These are phyloP conservation scores for Plecturocebus donacophilus DNA, from an alignment of 2,113 vertebrate genomes.

Conservation along the genomic window DNA sequence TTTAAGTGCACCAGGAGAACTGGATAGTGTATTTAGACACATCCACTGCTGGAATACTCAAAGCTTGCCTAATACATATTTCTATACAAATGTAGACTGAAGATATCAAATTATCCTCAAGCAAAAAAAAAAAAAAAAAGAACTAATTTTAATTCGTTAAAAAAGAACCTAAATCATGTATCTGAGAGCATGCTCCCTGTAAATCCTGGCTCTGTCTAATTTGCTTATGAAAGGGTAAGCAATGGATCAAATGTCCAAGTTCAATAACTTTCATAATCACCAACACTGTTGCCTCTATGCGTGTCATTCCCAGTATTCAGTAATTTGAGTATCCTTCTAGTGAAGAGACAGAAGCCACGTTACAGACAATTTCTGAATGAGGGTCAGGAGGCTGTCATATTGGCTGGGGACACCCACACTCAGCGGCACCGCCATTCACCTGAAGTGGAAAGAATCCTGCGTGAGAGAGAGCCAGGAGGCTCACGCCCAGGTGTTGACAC, in stretches of 20 bases:
- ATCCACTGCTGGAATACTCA: neutral
- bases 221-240: neutral
- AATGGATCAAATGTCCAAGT: neutral
- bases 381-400: neutral
- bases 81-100: constrained; percentile 12
- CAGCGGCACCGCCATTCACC: neutral
- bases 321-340: neutral
- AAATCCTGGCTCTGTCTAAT: neutral
- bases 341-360: neutral
- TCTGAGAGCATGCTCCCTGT: neutral
- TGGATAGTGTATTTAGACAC: neutral
- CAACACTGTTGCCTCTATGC: neutral
- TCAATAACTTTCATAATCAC: neutral
- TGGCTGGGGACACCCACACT: neutral
- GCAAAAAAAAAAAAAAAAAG: neutral
- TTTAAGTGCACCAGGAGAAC: neutral
- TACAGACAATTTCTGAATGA: neutral
- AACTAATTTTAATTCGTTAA: neutral
- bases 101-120: neutral
- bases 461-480: neutral
- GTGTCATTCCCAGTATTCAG: neutral
- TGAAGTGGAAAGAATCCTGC: neutral
- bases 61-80: neutral
- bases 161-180: neutral
- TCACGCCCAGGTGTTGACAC: neutral